Evolutionary conservation across 2,888 invertebrate genomes (phyloP).

Genomic region (Nasonovia ribisnigri): DNA sequence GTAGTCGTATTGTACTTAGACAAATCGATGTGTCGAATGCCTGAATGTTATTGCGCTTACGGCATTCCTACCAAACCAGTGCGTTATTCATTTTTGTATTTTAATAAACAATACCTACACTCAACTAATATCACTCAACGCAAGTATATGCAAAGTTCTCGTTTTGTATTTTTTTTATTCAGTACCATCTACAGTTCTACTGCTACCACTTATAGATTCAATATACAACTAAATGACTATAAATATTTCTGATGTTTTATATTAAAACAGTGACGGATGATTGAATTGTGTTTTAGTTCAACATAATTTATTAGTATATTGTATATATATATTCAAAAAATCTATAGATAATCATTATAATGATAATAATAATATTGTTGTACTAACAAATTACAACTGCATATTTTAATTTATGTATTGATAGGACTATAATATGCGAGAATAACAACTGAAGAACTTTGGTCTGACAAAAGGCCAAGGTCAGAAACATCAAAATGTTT

Average conservation of each 20-base stretch:
- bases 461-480: constrained; percentile 21
- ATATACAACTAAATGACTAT: neutral
- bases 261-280: neutral
- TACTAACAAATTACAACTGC: neutral
- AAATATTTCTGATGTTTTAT: neutral
- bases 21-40: neutral
- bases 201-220: neutral
- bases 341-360: neutral
- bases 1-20: neutral
- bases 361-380: neutral
- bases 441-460: constrained; percentile 34
- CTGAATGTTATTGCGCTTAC: neutral
- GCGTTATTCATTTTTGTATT: neutral
- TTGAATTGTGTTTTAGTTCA: neutral
- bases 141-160: neutral
- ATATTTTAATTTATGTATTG: neutral
- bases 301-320: neutral
- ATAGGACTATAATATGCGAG: neutral
- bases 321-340: neutral
- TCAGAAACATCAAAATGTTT: neutral
- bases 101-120: neutral
- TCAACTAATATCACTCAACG: no score
- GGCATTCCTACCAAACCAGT: neutral
- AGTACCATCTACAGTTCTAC: neutral
- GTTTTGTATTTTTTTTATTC: neutral